Evolutionary conservation across 1,140 invertebrate species (phyloP), one percentile per base, ranked within the genome.

Genomic region (Microplitis demolitor): DNA sequence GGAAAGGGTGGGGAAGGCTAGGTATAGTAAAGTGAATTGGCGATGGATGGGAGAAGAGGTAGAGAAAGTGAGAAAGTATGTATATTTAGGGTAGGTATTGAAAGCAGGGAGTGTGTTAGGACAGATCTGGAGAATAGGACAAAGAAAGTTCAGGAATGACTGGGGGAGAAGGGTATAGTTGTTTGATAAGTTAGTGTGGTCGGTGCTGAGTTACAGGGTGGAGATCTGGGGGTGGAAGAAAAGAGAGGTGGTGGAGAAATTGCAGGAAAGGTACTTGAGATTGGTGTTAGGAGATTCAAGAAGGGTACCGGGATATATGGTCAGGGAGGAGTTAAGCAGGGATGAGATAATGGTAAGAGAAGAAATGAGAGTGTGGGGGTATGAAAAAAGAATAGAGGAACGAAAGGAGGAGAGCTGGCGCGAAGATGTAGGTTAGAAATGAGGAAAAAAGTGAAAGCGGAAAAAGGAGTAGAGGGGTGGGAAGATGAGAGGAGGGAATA

Each of bases 301-400:
- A 24, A 56, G 50, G 9, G 63, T 60, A 39, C 24, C 71, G 50
- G 71, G 71, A 34, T 72, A 72, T 24, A 51, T 37, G 71, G 62
- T 72, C n/a, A 72, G 71, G 58, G 63, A 72, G 24, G 71, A 72
- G 34, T 6, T 67, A 33, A 9, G 24, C 16, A 67, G 62, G 61
- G 60, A 64, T 37, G 0, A 4, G 35, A 13, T 60, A 24, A 24
- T n/a, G 2, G 16, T 51, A 3, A 69, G 53, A 11, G 56, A 56
- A 37, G 56, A 53, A 13, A 45, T 35, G 37, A 69, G 66, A 64
- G 71, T 53, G 8, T 73, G 35, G 71, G 37, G 64, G 2, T 73
- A 60, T 62, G 64, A 69, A 51, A 50, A 39, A 9, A 72, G 37
- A 14, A 13, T 72, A 34, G 16, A 39, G 2, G 34, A 66, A 50